A percentile compares a stretch with the other conserved stretches of the same genome.
phyloP scores from a whole-genome alignment of 2,888 invertebrate genomes.

The Bombylius discolor region DNA sequence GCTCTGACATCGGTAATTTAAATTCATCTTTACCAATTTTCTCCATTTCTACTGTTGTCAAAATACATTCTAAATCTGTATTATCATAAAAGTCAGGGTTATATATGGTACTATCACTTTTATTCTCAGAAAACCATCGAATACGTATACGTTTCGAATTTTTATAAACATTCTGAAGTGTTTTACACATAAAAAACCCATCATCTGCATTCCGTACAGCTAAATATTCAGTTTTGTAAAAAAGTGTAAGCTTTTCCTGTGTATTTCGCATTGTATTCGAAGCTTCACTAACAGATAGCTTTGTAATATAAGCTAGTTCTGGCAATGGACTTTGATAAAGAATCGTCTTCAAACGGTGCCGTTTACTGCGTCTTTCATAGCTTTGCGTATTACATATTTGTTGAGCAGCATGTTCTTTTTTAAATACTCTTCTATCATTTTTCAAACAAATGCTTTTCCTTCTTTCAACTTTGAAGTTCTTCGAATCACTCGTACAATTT shows the following conservation, averaged over 20 bases:
- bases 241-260: constrained; percentile 73
- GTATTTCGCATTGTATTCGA: constrained; percentile 40
- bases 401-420: too few species aligned
- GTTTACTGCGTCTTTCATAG: constrained; percentile 21
- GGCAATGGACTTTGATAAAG: constrained; percentile 73
- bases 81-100: constrained; percentile 82
- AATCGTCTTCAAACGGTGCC: constrained; percentile 38
- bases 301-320: constrained; percentile 62
- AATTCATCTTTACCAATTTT: constrained; percentile 60
- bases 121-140: constrained; percentile 69
- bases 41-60: constrained; percentile 68
- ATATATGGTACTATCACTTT: constrained; percentile 46
- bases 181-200: constrained; percentile 76
- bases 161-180: constrained; percentile 81
- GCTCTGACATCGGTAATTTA: constrained; percentile 58
- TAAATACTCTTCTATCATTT: too few species aligned
- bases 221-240: constrained; percentile 82
- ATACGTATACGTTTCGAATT: constrained; percentile 75
- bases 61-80: constrained; percentile 82
- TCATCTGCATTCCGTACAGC: constrained; percentile 85
- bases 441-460: too few species aligned
- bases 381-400: too few species aligned
- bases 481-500: too few species aligned
- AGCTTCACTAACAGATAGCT: constrained; percentile 49
- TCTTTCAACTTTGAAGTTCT: too few species aligned